Evolutionary conservation across 2,113 vertebrate species (phyloP).

Genomic region (Numida meleagris): DNA sequence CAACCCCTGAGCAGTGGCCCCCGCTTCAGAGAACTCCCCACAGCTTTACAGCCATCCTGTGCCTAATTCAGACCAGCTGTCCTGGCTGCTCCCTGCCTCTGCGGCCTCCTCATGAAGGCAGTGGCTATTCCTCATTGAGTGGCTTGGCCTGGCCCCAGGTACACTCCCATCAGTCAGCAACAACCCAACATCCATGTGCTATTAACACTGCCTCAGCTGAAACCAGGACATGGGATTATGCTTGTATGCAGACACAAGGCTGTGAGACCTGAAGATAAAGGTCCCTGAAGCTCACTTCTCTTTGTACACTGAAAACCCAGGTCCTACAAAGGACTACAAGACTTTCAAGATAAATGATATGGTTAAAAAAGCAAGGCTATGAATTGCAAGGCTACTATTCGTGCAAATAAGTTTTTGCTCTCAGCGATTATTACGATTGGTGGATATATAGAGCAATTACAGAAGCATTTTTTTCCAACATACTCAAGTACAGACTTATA

Average conservation of each 20-base stretch:
- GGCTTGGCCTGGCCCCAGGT: too few species aligned
- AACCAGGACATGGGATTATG: background rate
- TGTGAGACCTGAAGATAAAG: background rate
- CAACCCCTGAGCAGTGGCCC: too few species aligned
- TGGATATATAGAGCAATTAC: background rate
- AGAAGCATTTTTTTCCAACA: accelerated
- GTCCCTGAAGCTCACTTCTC: background rate
- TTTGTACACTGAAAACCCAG: background rate
- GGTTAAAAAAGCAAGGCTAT: background rate
- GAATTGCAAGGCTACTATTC: background rate
- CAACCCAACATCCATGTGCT: background rate
- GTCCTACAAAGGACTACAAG: background rate
- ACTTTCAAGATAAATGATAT: background rate
- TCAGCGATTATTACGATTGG: background rate
- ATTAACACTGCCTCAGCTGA: background rate
- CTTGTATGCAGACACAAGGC: background rate
- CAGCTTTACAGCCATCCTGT: too few species aligned
- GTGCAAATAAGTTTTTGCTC: background rate
- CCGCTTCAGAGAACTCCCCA: too few species aligned
- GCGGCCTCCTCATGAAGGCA: too few species aligned
- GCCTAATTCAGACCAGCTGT: too few species aligned
- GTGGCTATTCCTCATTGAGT: too few species aligned
- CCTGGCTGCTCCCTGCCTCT: too few species aligned
- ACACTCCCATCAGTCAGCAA: background rate
- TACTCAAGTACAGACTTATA: background rate